Evolutionary conservation across 2,113 vertebrate genomes (phyloP), one percentile per base, ranked within the genome.

Genomic region (Urocolius indicus): DNA sequence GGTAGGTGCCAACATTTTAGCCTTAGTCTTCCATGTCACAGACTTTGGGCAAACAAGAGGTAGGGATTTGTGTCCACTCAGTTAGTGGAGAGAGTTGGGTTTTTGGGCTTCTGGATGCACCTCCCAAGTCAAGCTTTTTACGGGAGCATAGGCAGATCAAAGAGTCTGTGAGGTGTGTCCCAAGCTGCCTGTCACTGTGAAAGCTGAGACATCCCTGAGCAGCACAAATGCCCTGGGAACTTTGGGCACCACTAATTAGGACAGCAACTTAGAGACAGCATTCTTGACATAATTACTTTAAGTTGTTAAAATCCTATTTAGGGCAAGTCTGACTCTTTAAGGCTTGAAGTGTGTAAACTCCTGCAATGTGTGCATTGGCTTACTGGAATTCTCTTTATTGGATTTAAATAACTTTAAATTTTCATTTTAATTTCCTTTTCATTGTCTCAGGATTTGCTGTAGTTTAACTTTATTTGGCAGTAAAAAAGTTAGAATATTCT

Each of bases 101-200:
- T 14, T 34, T 74, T 2, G 0, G 63, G 43, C 81, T 80, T 87
- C 32, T 73, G 78, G 13, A 45, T 69, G 26, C 0, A 0, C 14
- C 54, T 84, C n/a, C 34, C 13, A 52, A 57, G 24, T n/a, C 27
- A 49, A 13, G 49, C 20, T 41, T 61, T 20, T 57, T 48, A 30
- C 18, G 46, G 55, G 48, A 46, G 30, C 9, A 17, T 46, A 59
- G 77, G 21, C 26, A 75, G 32, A 29, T 21, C 3, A 2, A 67
- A 41, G 38, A 65, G 18, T 30, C 48, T 0, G 0, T 38, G 32
- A 45, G 24, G 13, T 16, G 27, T 0, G 0, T 45, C 23, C 38
- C 3, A 0, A 85, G 78, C 46, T 92, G 75, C 51, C 34, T 2
- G 0, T 71, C 1, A 2, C 63, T 66, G 23, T 10, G 6, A 52